These are phyloP conservation scores for Ptychadena robeensis DNA, from an alignment of 2,797 vertebrate genomes.

Conservation along the genomic window DNA sequence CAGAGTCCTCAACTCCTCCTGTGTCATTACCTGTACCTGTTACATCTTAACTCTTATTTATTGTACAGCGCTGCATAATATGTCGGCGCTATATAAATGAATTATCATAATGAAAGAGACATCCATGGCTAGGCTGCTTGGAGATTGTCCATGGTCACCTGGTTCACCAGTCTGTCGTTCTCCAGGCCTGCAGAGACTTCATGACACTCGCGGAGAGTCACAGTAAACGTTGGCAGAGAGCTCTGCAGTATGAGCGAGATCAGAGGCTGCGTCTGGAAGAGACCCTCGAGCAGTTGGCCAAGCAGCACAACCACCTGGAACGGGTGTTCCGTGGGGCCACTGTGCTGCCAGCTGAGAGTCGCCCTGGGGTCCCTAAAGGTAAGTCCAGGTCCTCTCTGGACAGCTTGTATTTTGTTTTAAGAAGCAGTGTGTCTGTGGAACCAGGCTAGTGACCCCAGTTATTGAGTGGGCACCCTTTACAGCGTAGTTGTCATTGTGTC, in stretches of 20 bases:
- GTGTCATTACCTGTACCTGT: too few species aligned
- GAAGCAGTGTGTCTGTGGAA: too few species aligned
- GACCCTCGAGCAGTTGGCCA: constrained; percentile 93
- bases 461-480: too few species aligned
- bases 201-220: constrained; percentile 88
- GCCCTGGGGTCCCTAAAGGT: constrained; percentile 75
- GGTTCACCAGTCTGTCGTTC: neutral
- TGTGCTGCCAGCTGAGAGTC: constrained; percentile 79
- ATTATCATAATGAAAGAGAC: too few species aligned
- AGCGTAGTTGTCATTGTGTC: neutral
- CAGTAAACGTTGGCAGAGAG: constrained; percentile 95
- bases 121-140: too few species aligned
- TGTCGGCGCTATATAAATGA: too few species aligned
- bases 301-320: constrained; percentile 96
- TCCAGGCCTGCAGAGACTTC: constrained; percentile 92
- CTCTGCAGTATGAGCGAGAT: constrained; percentile 89
- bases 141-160: too few species aligned
- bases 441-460: too few species aligned
- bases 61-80: too few species aligned
- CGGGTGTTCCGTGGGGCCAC: constrained; percentile 92
- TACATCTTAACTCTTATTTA: too few species aligned
- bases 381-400: neutral
- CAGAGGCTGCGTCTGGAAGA: constrained; percentile 93
- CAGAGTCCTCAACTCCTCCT: too few species aligned
- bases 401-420: neutral